Conservation (phyloP, 2,888 invertebrate species). For the Coecobrya sp. region DNA sequence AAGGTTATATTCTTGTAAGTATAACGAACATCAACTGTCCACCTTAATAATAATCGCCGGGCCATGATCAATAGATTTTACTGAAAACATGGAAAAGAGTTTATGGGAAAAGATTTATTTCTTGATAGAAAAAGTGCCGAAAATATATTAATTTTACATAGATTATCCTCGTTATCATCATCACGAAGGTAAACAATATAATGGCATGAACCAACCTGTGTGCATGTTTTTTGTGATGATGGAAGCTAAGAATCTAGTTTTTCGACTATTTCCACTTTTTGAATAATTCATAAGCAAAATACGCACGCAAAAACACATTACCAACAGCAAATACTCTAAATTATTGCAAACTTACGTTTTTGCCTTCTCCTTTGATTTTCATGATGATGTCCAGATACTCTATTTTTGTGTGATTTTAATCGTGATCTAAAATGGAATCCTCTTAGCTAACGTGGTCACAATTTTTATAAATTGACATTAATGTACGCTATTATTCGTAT, state of each 20-base stretch:
- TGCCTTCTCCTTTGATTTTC: conserved; percentile 4
- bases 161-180: neutral
- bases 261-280: conserved; percentile 37
- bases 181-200: neutral
- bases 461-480: conserved; percentile 17
- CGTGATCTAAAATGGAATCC: conserved; percentile 9
- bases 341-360: conserved; percentile 11
- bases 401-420: neutral
- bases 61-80: conserved; percentile 10
- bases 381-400: conserved; percentile 25
- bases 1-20: conserved; percentile 2
- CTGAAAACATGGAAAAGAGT: neutral
- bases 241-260: conserved; percentile 37
- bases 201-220: neutral
- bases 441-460: neutral
- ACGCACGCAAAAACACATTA: no score
- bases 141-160: neutral
- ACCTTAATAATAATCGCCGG: neutral
- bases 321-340: neutral
- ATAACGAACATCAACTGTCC: neutral
- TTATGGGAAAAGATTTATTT: neutral
- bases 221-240: neutral
- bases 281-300: conserved; percentile 42
- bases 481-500: neutral
- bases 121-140: neutral